phyloP scores from a whole-genome alignment of 2,113 vertebrate genomes.

The Caracal caracal region DNA sequence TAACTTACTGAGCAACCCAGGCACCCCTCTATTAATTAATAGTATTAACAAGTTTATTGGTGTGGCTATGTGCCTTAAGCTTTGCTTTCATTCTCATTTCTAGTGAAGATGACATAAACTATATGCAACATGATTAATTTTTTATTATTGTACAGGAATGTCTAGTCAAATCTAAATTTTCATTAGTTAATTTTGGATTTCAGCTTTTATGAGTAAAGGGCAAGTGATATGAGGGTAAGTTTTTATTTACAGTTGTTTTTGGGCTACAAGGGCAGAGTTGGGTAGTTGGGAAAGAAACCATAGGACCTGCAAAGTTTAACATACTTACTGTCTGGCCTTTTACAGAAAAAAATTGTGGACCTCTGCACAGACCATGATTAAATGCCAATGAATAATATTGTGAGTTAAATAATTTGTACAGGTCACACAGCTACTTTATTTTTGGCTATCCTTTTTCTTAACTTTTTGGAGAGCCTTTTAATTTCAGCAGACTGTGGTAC shows the following conservation, averaged over 20 bases:
- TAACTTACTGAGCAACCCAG: too few relatives aligned
- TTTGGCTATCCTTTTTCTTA: neutral
- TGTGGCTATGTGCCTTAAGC: neutral
- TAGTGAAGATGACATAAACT: neutral
- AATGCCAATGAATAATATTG: constrained; percentile 30
- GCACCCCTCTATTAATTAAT: neutral
- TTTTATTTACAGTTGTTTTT: neutral
- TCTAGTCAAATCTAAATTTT: neutral
- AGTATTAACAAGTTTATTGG: constrained; percentile 5
- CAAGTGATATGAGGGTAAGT: neutral
- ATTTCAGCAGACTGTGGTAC: neutral
- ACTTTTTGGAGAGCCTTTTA: neutral
- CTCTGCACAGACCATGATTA: neutral
- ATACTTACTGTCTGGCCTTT: neutral
- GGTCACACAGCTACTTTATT: neutral
- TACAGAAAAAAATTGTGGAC: neutral
- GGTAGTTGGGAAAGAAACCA: neutral
- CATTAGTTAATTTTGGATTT: neutral
- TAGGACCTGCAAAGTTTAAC: neutral
- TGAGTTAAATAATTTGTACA: constrained; percentile 23
- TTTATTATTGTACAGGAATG: neutral
- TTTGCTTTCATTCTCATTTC: constrained; percentile 37
- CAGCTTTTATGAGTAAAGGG: constrained; percentile 48
- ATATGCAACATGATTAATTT: neutral
- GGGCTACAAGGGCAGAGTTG: neutral